Percentiles rank a stretch among this genome's conserved stretches.
Conservation (phyloP, 2,113 vertebrate species). For the Ptyas mucosa region DNA sequence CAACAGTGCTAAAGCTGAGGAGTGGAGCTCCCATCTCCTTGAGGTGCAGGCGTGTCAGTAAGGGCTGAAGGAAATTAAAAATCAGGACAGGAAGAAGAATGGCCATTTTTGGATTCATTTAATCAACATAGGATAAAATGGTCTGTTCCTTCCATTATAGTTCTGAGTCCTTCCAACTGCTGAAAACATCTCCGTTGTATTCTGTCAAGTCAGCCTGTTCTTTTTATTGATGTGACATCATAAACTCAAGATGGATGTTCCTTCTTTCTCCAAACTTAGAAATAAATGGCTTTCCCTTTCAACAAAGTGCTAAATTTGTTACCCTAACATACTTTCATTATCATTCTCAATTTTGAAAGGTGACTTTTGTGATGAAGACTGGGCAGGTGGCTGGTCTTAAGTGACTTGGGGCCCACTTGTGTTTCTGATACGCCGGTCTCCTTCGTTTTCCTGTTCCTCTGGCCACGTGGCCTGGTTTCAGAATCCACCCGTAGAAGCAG, state of each 20-base stretch:
- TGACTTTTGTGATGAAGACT: background rate
- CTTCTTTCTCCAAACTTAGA: background rate
- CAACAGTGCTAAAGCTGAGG: accelerated
- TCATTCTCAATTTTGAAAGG: background rate
- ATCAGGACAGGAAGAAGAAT: background rate
- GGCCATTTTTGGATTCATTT: background rate
- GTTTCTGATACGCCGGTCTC: background rate
- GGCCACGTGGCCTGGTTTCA: background rate
- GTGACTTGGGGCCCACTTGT: background rate
- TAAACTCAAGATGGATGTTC: background rate
- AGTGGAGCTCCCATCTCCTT: background rate
- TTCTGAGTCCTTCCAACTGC: background rate
- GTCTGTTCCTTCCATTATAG: accelerated
- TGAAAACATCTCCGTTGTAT: background rate
- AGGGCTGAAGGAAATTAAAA: background rate
- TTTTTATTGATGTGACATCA: background rate
- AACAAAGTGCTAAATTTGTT: background rate
- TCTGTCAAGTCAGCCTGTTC: background rate
- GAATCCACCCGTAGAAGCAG: background rate
- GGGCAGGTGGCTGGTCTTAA: background rate
- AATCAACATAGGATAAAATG: background rate
- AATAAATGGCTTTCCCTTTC: background rate
- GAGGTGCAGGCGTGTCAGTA: background rate
- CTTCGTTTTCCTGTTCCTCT: background rate
- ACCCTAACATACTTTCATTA: background rate